Conservation (phyloP, 2,888 invertebrate species). For the Chesias legatella region DNA sequence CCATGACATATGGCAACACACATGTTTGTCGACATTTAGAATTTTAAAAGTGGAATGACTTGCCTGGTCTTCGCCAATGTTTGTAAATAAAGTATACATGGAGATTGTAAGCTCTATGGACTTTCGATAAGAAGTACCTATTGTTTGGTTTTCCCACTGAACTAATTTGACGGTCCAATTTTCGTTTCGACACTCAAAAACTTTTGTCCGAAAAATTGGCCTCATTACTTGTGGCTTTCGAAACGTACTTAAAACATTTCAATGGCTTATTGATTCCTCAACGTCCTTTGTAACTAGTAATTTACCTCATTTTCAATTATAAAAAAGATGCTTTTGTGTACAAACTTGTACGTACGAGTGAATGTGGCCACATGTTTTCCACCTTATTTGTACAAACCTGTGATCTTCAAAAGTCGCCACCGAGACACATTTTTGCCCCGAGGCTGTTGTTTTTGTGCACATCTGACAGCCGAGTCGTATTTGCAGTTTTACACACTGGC, state of each 20-base stretch:
- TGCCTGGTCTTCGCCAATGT: no score
- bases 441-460: constrained; percentile 43
- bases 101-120: not conserved
- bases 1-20: constrained; percentile 47
- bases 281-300: constrained; percentile 16
- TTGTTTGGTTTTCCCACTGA: not conserved
- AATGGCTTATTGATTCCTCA: constrained; percentile 25
- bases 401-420: constrained; percentile 18
- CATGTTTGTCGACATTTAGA: not conserved
- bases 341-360: constrained; percentile 8
- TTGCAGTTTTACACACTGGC: constrained; percentile 18
- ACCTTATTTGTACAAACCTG: constrained; percentile 12
- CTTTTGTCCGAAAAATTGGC: constrained; percentile 2
- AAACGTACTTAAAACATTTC: constrained; percentile 17
- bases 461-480: constrained; percentile 39
- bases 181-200: constrained; percentile 7
- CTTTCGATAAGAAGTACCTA: not conserved
- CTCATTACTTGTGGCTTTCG: constrained; percentile 3
- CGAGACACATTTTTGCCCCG: constrained; percentile 25
- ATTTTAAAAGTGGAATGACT: no score
- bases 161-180: not conserved
- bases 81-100: no score
- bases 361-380: constrained; percentile 21
- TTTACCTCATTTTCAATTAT: constrained; percentile 30
- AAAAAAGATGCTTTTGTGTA: constrained; percentile 16